Evolutionary conservation across 2,888 invertebrate genomes (phyloP), one percentile per base, ranked within the genome.

Genomic region (Chloroclysta siterata): DNA sequence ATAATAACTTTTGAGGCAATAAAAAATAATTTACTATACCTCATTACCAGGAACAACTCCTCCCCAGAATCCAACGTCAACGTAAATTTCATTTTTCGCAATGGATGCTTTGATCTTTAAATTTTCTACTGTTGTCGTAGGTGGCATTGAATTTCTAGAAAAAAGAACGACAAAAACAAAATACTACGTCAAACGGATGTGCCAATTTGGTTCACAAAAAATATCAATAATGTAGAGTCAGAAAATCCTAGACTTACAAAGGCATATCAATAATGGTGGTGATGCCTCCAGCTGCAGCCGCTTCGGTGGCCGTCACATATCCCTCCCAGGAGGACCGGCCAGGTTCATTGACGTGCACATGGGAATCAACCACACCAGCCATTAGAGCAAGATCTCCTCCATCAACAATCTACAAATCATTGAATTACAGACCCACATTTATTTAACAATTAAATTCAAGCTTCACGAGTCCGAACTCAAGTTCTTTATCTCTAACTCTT

Each of bases 41-140:
- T 93, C 84, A 82, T 96, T 96, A 42, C 93, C 94, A 7, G 95
- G 95, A 46, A 95, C 88, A 0, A 96, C 90, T 13, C 96, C 96
- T 47, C 96, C 96, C 96, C 96, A 96, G 85, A 96, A 96, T 13
- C 94, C 96, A 39, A 96, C 94, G 78, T 96, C 96, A 0, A 96
- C 94, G 71, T 92, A 95, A 44, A 94, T 87, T 73, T 94, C 94
- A 53, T 94, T 94, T 56, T 86, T 84, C 0, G 96, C 95, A 5
- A 93, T 93, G 8, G 84, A 75, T 10, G 94, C 89, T 84, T 96
- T 96, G 2, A 83, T 81, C 76, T 93, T 90, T 22, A 96, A 88
- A 76, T 94, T 95, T 44, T 93, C 85, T 11, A 95, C 76, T 0
- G 93, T 94, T 0, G 95, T 95, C 1, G 96, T 96, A 7, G 96